These are phyloP conservation scores for Tauraco erythrolophus DNA, from an alignment of 2,113 vertebrate species.

Conservation along the genomic window DNA sequence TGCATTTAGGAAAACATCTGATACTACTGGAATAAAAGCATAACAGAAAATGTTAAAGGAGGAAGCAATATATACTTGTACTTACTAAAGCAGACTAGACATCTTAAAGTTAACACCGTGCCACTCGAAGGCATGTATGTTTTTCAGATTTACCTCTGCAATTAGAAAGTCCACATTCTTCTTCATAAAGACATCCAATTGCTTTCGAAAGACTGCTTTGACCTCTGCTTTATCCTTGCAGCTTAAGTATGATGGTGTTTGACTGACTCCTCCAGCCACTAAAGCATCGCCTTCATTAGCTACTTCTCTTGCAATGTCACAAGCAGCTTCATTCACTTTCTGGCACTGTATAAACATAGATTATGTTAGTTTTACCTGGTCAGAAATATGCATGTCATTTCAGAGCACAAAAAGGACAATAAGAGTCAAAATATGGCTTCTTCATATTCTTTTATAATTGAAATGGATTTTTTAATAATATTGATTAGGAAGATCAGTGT, in stretches of 20 bases:
- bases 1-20: background rate
- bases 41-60: background rate
- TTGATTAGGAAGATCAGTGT: background rate
- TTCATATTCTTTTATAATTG: background rate
- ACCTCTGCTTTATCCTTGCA: constrained; percentile 90
- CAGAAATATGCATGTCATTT: background rate
- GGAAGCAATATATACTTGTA: background rate
- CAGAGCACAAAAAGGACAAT: background rate
- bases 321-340: constrained; percentile 95
- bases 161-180: constrained; percentile 96
- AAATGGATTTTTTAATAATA: background rate
- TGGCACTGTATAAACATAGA: constrained; percentile 75
- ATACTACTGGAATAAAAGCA: background rate
- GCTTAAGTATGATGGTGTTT: constrained; percentile 92
- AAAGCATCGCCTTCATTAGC: constrained; percentile 92
- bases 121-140: background rate
- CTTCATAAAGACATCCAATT: constrained; percentile 87
- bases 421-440: background rate
- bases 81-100: background rate
- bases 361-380: background rate
- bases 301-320: constrained; percentile 93
- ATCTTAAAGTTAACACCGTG: background rate
- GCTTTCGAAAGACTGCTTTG: constrained; percentile 89
- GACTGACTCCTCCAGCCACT: constrained; percentile 95
- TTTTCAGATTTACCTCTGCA: constrained; percentile 85